Evolutionary conservation across 2,797 vertebrate genomes (phyloP).

Genomic region (Falco rusticolus): DNA sequence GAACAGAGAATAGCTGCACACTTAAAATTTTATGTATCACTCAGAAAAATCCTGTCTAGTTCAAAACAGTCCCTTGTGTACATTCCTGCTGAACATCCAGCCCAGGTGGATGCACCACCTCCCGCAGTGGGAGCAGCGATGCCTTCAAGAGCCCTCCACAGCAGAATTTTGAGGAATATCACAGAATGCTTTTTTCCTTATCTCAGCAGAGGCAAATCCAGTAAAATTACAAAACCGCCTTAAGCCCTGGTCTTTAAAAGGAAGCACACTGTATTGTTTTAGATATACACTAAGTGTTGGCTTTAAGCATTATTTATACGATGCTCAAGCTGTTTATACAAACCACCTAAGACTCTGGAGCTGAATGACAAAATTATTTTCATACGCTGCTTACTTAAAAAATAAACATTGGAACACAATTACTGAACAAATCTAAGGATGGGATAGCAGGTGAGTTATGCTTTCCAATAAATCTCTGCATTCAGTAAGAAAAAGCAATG

Average conservation of each 20-base stretch:
- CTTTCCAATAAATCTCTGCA: not conserved
- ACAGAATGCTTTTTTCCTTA: not conserved
- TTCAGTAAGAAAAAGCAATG: not conserved
- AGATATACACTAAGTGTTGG: not conserved
- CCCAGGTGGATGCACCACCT: not conserved
- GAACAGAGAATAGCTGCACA: not conserved
- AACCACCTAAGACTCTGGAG: not conserved
- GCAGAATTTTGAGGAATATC: not conserved
- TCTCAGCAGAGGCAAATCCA: not conserved
- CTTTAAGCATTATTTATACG: not conserved
- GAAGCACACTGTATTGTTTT: not conserved
- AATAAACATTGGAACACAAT: not conserved
- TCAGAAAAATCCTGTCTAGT: not conserved
- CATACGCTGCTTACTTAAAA: not conserved
- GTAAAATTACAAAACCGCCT: not conserved
- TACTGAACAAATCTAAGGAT: not conserved
- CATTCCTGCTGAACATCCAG: not conserved
- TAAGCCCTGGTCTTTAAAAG: not conserved
- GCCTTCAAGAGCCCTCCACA: not conserved
- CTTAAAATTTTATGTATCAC: not conserved
- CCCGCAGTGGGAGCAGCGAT: not conserved
- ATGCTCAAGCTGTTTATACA: not conserved
- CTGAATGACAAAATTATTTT: not conserved
- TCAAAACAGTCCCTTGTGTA: not conserved
- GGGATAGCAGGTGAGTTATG: not conserved